Base-by-base conservation (phyloP, 2,888 invertebrate species). In the Neoascia interrupta region DNA sequence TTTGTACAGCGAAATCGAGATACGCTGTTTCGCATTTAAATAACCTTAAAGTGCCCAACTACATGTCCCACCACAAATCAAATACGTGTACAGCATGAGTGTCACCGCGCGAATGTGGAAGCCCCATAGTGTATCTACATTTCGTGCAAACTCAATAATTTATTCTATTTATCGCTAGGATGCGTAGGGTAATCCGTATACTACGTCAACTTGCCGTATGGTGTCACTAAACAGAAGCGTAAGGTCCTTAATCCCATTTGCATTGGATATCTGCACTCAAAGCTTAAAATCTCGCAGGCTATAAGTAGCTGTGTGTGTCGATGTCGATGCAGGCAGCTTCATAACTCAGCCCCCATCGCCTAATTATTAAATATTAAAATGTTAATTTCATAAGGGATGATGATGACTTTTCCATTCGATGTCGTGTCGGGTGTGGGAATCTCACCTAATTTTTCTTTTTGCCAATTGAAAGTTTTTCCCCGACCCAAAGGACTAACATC, bases 321-420 rank as follows among this genome's bases (percentile, higher is more conserved):
- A 1, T 11, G 5, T 5, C 23, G 28, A 10, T 43, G 53, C 54
- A 23, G 28, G 53, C 28, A 18, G 13, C 11, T 11, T 5, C 26
- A 36, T 23, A 31, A 15, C 18, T 31, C 31, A 3, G 8, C 31
- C n/a, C 53, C 43, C 49, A 19, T 45, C 34, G 73, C 68, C 47
- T 79, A 73, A 73, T 79, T n/a, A n/a, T n/a, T 79, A 79, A 79
- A 61, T 73, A 79, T 79, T 79, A 73, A 79, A 79, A 79, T 79
- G 73, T 61, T 79, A 79, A 79, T 79, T 79, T 73, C 66, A 68
- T 79, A 79, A 79, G 66, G 61, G 60, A 43, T 61, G 73, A 60
- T 73, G 76, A 61, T 66, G 79, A 60, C 73, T 75, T 79, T 73
- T 79, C 43, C 79, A 73, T 66, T 79, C 37, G 53, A 21, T 64